Percentiles rank a stretch among this genome's conserved stretches.
Conservation (phyloP, 1,140 invertebrate genomes). For the Helicoverpa armigera region DNA sequence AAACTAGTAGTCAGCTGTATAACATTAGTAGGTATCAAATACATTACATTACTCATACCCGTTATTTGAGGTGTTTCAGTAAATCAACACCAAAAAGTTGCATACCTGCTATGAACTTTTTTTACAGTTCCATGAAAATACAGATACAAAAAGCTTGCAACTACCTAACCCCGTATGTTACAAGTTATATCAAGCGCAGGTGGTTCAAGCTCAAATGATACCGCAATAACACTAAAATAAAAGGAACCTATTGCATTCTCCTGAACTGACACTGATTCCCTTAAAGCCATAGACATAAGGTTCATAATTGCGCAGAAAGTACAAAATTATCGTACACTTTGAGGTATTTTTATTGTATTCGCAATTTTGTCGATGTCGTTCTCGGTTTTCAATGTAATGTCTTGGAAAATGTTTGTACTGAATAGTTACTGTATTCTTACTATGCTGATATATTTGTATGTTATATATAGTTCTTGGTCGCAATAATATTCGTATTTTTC, state of each 20-base stretch:
- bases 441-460: neutral
- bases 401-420: neutral
- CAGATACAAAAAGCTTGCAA: slow-evolving; percentile 22
- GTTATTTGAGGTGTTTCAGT: no score
- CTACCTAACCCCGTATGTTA: slow-evolving; percentile 38
- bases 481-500: no score
- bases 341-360: slow-evolving; percentile 24
- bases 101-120: no score
- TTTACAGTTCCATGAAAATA: no score
- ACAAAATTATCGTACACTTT: slow-evolving; percentile 8
- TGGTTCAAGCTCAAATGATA: slow-evolving; percentile 61
- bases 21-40: no score
- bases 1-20: no score
- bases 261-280: slow-evolving; percentile 59
- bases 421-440: neutral
- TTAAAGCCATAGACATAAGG: slow-evolving; percentile 45
- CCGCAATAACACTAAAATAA: slow-evolving; percentile 73
- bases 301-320: neutral
- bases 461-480: no score
- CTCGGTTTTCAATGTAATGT: slow-evolving; percentile 21
- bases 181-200: slow-evolving; percentile 62
- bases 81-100: no score
- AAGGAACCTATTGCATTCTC: slow-evolving; percentile 66
- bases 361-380: slow-evolving; percentile 27
- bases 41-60: no score